Base-by-base conservation (phyloP, 2,797 vertebrate genomes). In the Borostomias antarcticus region DNA sequence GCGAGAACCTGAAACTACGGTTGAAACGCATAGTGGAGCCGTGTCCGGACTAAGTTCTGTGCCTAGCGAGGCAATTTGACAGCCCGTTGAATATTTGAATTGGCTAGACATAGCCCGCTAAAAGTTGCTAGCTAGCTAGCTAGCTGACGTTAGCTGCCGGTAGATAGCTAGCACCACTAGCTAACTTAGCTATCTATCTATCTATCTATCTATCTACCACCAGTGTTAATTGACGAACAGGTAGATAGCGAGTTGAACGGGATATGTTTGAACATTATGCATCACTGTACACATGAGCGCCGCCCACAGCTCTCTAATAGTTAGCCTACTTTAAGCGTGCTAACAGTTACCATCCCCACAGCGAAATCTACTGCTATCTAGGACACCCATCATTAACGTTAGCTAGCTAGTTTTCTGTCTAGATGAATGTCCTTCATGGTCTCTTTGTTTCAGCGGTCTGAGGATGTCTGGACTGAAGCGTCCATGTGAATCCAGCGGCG, bases 401-500 rank as follows among this genome's bases (percentile, higher is more conserved):
- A n/a, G n/a, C n/a, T n/a, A n/a, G n/a, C 40, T n/a, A 10, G 11
- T 2, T 59, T 13, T 25, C 21, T 59, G 21, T 59, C 11, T 26
- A 26, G 10, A 17, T 26, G 25, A 26, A 26, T 19, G 8, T 4
- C 32, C 54, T 17, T 4, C 33, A 2, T 25, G 9, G n/a, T 50
- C 11, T 7, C 21, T 52, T 30, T 6, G 10, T 69, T 68, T 43
- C 53, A 85, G 82, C 53, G 59, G 58, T 64, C 51, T 66, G 70
- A 88, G 79, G 82, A 93, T 93, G 92, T 93, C 92, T 63, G 91
- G 88, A 66, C 91, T 85, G 86, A 93, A 94, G 83, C 91, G 92
- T 68, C 88, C 91, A 28, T 87, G 85, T 32, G 93, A 93, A 65
- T 70, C 87, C 52, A 71, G 85, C 58, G 83, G 87, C 5, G 78